Percentiles rank a stretch among this genome's conserved stretches.
phyloP scores from a whole-genome alignment of 2,888 invertebrate species.

The Smittia aterrima region DNA sequence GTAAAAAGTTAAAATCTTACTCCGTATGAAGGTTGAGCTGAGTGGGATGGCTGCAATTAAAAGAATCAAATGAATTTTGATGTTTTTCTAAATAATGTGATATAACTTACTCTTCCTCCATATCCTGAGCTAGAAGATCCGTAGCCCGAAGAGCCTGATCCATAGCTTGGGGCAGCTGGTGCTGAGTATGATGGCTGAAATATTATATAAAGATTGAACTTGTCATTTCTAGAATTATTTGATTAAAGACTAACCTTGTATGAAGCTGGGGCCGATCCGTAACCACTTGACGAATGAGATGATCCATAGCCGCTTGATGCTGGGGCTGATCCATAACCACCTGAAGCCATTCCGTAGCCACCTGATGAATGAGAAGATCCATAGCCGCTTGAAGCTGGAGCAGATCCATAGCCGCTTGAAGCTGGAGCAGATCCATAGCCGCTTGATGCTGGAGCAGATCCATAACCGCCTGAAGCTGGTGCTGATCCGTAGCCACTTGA shows the following conservation, averaged over 20 bases:
- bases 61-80: not conserved
- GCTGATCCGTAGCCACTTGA: not conserved
- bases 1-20: no score
- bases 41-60: not conserved
- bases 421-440: not conserved
- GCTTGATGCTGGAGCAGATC: not conserved
- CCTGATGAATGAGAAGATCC: not conserved
- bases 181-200: not conserved
- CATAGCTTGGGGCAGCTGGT: constrained; percentile 14
- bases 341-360: not conserved
- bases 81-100: no score
- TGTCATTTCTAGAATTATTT: not conserved
- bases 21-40: no score
- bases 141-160: not conserved
- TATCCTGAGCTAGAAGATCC: not conserved
- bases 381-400: not conserved
- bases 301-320: not conserved
- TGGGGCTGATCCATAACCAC: not conserved
- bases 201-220: not conserved
- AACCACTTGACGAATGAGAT: not conserved
- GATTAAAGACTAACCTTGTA: not conserved
- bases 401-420: not conserved
- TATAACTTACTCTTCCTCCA: not conserved
- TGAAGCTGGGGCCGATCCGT: not conserved
- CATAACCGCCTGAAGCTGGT: not conserved